Base-by-base conservation (phyloP, 2,888 invertebrate species). In the Eledona agricola region DNA sequence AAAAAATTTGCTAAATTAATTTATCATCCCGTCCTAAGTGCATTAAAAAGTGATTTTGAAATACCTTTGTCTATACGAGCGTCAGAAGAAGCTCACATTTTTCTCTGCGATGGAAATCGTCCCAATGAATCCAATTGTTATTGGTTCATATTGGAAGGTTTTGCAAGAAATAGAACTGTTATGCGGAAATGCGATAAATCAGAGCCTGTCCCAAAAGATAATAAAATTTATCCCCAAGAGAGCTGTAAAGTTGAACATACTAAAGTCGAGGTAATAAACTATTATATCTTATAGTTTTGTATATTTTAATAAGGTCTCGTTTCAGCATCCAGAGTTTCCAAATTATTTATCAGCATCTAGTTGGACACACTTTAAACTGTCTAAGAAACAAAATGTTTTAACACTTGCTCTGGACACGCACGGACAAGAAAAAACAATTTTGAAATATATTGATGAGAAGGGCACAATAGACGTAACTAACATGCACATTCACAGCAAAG, bases 101-200 rank as follows among this genome's bases (percentile, higher is more conserved):
- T 46, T 35, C 23, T 46, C 12, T 46, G 46, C 9, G 46, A 46
- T 35, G 46, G 46, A 10, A n/a, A 16, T n/a, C 4, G 19, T 19
- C 35, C 46, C n/a, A 4, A 10, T 12, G 12, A 17, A 16, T 35
- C 46, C 3, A 35, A 26, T 19, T 46, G 46, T 20, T 46, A 46
- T 15, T 46, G 46, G 46, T 32, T 46, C 19, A 26, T 46, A 35
- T 23, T 46, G 9, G 20, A 35, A 28, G 46, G 35, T 11, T 46
- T 23, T 15, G 1, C 7, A 12, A 35, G 35, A n/a, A 25, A 26
- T 1, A 10, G 1, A 11, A 46, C 23, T 26, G 26, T 35, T n/a
- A 19, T 46, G 10, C 13, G 46, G 19, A 46, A 46, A 35, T 46
- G 46, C 16, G 2, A n/a, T 7, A 25, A 17, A 10, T 6, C 9